Evolutionary conservation across 1,140 invertebrate genomes (phyloP).

Genomic region (Lepidurus apus): DNA sequence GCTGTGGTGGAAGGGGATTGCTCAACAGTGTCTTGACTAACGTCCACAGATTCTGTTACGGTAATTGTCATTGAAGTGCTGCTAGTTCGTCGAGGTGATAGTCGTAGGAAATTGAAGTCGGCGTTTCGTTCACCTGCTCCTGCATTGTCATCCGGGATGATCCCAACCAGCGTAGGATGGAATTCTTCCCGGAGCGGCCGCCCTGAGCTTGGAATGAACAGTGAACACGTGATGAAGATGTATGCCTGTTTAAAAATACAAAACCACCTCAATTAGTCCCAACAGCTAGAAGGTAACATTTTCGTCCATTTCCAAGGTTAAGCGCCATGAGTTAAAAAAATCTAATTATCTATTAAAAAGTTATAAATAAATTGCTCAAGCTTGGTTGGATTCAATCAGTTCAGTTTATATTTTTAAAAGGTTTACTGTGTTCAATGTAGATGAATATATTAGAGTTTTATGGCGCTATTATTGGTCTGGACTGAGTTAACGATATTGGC

Average conservation of each 20-base stretch:
- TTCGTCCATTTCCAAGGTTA: no score
- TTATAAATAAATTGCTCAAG: no score
- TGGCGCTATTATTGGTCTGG: background rate
- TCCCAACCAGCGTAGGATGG: background rate
- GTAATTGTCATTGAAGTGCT: background rate
- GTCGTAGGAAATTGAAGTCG: background rate
- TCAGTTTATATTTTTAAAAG: no score
- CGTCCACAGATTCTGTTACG: background rate
- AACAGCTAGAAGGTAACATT: no score
- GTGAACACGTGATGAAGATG: background rate
- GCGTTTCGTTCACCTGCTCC: background rate
- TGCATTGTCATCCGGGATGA: background rate
- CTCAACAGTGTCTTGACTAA: background rate
- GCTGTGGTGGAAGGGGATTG: background rate
- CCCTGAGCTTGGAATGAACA: background rate
- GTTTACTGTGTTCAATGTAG: no score
- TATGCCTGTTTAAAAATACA: background rate
- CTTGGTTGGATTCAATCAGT: no score
- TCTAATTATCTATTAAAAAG: no score
- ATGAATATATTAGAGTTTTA: no score
- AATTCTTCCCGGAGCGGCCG: background rate
- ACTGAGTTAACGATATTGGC: background rate
- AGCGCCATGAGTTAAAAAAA: no score
- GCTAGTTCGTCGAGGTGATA: slow-evolving; percentile 3
- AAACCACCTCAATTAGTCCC: background rate